Base-by-base conservation (phyloP, 2,797 vertebrate species). In the Cetoscarus ocellatus region DNA sequence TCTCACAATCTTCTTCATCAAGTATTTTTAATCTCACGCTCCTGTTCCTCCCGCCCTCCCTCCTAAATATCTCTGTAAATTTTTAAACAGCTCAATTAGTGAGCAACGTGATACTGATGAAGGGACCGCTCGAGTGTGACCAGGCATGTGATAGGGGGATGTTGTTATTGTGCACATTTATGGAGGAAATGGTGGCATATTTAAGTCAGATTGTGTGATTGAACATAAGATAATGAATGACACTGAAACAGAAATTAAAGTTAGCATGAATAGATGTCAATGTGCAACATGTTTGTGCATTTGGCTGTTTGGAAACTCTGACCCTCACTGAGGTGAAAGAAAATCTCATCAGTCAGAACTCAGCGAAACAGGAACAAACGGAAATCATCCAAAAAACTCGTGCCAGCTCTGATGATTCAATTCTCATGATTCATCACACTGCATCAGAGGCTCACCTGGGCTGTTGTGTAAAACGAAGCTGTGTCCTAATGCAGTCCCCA, bases 1-100 rank as follows among this genome's bases (percentile, higher is more conserved):
- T 53, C 3, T 57, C 1, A 50, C 14, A 27, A 27, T 27, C 27
- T 13, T 61, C 34, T 6, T 44, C n/a, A 2, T 13, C 15, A 53
- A 8, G 13, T 14, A 10, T 47, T 54, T 74, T 58, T 64, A 9
- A 68, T 67, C 40, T 47, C 40, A 54, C 50, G 48, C 40, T 39
- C 40, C 18, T 10, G 35, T 10, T 55, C 58, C 18, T 19, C 52
- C 42, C 34, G 3, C 39, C 34, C 3, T 54, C 11, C 53, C 51
- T 45, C 40, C 44, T 70, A 51, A 67, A 67, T 53, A 47, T 68
- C 38, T 70, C 50, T 55, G 66, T 89, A 83, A 82, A 90, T 91
- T 79, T 89, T 91, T 92, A 88, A 93, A 86, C 72, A 89, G 75
- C 40, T 81, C 82, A 90, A 89, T 92, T 90, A 90, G 80, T 42